Percentiles rank a stretch among this genome's conserved stretches.
These are phyloP conservation scores for Schizopygopsis malacanthus DNA, from an alignment of 2,797 vertebrate genomes.

Conservation along the genomic window DNA sequence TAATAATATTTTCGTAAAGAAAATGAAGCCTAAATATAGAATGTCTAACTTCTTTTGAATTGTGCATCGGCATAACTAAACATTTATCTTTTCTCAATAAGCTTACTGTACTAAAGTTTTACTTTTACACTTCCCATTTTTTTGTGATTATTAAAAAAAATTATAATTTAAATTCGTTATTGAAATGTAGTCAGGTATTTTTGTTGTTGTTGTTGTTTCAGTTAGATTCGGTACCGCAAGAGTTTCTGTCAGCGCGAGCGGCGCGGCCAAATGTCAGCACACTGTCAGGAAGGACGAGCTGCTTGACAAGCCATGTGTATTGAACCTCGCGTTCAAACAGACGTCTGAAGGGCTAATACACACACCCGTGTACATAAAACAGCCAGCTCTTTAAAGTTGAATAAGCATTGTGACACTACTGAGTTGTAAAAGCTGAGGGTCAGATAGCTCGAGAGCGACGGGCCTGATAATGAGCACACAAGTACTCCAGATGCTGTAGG, in stretches of 20 bases:
- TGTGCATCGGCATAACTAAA: background rate
- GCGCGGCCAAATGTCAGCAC: constrained; percentile 74
- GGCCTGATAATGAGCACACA: constrained; percentile 43
- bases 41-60: background rate
- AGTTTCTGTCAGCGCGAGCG: constrained; percentile 19
- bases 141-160: background rate
- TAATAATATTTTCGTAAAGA: background rate
- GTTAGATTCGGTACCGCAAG: background rate
- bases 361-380: constrained; percentile 80
- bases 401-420: constrained; percentile 80
- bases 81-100: background rate
- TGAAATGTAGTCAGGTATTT: background rate
- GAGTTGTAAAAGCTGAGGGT: constrained; percentile 73
- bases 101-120: background rate
- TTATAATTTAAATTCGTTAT: background rate
- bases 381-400: constrained; percentile 79
- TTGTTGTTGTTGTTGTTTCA: no score
- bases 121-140: background rate
- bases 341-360: constrained; percentile 83
- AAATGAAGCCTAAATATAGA: background rate
- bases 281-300: constrained; percentile 47
- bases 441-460: constrained; percentile 70
- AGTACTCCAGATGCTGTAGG: background rate
- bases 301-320: constrained; percentile 80
- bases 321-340: constrained; percentile 73